Evolutionary conservation across 2,797 vertebrate genomes (phyloP).

Genomic region (Australoheros facetus): DNA sequence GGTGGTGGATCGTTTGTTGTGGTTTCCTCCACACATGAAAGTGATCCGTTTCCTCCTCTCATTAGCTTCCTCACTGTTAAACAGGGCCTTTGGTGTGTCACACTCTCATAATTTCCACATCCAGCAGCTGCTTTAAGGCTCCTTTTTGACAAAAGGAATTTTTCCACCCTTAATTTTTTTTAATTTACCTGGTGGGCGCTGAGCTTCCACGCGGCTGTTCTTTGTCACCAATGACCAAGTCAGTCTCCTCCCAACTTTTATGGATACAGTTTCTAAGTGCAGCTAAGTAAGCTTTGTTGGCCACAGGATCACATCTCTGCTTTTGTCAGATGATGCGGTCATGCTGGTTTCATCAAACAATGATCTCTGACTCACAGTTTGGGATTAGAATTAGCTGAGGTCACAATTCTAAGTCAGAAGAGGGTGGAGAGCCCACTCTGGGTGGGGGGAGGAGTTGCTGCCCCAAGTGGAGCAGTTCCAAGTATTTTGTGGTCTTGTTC

Average conservation of each 20-base stretch:
- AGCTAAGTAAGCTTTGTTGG: neutral
- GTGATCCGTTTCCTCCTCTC: neutral
- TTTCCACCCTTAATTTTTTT: neutral
- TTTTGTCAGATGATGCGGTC: neutral
- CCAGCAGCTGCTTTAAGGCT: neutral
- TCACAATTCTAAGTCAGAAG: neutral
- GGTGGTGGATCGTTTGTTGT: neutral
- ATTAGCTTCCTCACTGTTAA: neutral
- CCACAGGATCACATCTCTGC: neutral
- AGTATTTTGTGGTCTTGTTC: fast-evolving
- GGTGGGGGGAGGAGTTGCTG: neutral
- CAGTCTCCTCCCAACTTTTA: neutral
- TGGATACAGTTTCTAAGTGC: neutral
- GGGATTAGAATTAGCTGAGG: neutral
- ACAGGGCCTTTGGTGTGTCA: neutral
- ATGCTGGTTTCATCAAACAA: neutral
- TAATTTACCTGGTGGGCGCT: neutral
- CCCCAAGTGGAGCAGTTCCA: neutral
- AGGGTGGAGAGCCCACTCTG: neutral
- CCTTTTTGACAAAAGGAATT: neutral
- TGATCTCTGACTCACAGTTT: neutral
- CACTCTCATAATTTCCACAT: neutral
- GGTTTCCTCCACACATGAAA: neutral
- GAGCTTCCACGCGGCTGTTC: neutral
- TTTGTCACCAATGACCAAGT: neutral